A percentile compares a stretch with the other conserved stretches of the same genome.
These are phyloP conservation scores for Astreopora myriophthalma DNA, from an alignment of 64 coral and sea anemone species.

Conservation along the genomic window DNA sequence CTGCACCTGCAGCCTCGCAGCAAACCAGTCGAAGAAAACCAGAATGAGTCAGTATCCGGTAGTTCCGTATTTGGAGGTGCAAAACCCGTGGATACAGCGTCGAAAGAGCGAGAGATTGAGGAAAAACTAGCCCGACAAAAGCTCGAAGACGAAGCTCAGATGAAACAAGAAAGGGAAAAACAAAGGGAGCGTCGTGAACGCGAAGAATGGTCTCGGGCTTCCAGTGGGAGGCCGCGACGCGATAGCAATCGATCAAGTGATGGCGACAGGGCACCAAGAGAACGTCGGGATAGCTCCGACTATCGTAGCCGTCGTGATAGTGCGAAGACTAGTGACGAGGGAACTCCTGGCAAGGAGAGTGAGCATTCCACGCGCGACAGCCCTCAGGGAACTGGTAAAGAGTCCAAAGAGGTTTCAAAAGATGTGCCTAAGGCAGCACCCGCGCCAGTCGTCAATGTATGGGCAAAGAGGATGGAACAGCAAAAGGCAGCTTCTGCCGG, in stretches of 20 bases:
- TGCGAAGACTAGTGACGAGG: conserved; percentile 77
- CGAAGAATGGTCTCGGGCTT: conserved; percentile 7
- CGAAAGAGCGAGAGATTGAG: conserved; percentile 93
- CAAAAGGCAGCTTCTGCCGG: conserved; percentile 70
- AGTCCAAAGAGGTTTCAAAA: conserved; percentile 30
- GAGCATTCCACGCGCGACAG: conserved; percentile 9
- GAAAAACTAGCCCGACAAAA: conserved; percentile 82
- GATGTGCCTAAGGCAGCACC: conserved; percentile 63
- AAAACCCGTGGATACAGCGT: conserved; percentile 94
- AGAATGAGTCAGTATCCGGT: conserved; percentile 17
- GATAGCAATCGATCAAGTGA: conserved; percentile 55
- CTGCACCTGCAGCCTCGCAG: conserved; percentile 92
- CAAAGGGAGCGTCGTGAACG: conserved; percentile 69
- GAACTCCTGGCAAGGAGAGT: conserved; percentile 37
- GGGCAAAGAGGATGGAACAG: conserved; percentile 77
- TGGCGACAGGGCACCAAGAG: conserved; percentile 50
- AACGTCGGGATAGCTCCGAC: conserved; percentile 51
- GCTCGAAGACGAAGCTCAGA: conserved; percentile 67
- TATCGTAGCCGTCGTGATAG: conserved; percentile 80
- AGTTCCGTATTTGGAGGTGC: conserved; percentile 95
- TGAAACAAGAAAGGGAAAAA: conserved; percentile 73
- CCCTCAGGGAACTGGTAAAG: conserved; percentile 55
- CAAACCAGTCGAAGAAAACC: conserved; percentile 71
- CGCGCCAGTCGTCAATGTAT: conserved; percentile 80
- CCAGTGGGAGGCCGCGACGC: not conserved